A percentile compares a stretch with the other conserved stretches of the same genome.
These are phyloP conservation scores for Synanthedon vespiformis DNA, from an alignment of 2,888 invertebrate genomes.

Conservation along the genomic window DNA sequence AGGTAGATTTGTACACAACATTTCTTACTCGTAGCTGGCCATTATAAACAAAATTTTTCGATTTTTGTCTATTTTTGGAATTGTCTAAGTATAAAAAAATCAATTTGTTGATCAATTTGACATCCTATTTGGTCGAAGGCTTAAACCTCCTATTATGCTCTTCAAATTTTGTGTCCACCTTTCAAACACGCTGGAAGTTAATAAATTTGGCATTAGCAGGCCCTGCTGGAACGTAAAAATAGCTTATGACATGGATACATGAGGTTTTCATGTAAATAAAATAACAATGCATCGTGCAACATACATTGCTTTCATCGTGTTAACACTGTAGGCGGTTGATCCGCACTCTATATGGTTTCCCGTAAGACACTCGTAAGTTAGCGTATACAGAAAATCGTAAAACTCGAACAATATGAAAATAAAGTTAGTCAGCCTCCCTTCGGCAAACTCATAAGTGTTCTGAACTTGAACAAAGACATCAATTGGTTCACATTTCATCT, in stretches of 20 bases:
- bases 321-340: neutral
- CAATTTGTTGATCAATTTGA: no score
- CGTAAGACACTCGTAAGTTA: constrained; percentile 1
- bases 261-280: constrained; percentile 1
- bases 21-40: no score
- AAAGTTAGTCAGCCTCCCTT: constrained; percentile 48
- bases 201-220: no score
- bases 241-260: neutral
- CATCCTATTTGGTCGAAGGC: no score
- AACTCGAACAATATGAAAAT: constrained; percentile 37
- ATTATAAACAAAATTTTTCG: no score
- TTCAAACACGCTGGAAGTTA: no score
- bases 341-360: neutral
- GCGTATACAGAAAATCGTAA: neutral
- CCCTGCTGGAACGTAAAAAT: neutral
- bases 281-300: neutral
- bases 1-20: no score
- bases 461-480: constrained; percentile 63
- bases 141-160: no score
- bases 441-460: constrained; percentile 40
- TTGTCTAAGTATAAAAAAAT: no score
- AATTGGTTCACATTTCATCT: constrained; percentile 63
- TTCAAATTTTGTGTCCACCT: no score
- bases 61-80: no score
- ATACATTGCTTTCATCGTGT: no score